phyloP scores from a whole-genome alignment of 2,888 invertebrate species.

The Coelopa pilipes region DNA sequence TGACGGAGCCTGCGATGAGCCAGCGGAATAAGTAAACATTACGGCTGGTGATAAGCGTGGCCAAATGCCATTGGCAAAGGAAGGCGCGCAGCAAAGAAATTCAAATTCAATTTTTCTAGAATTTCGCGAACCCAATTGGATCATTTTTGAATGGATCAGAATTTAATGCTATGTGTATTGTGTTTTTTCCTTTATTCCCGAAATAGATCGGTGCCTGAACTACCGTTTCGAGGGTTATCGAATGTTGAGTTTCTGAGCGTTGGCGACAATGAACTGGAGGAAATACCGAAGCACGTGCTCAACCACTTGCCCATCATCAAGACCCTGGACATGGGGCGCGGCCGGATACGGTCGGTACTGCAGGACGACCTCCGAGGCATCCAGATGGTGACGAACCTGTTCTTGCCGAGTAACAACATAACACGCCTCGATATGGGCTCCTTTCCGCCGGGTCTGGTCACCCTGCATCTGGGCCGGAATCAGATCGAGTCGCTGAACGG shows the following conservation, averaged over 20 bases:
- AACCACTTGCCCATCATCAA: slow-evolving; percentile 80
- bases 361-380: slow-evolving; percentile 81
- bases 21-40: not conserved
- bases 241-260: slow-evolving; percentile 81
- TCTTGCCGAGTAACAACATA: slow-evolving; percentile 81
- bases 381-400: slow-evolving; percentile 74
- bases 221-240: slow-evolving; percentile 80
- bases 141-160: no score
- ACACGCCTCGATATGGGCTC: slow-evolving; percentile 78
- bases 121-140: not conserved
- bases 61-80: not conserved
- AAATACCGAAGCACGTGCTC: slow-evolving; percentile 81
- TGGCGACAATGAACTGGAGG: slow-evolving; percentile 80
- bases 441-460: slow-evolving; percentile 75
- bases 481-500: slow-evolving; percentile 78
- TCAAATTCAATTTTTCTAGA: not conserved
- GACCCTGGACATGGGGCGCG: slow-evolving; percentile 84
- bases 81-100: not conserved
- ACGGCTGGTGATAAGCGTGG: not conserved
- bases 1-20: not conserved
- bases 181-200: slow-evolving; percentile 5
- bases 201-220: slow-evolving; percentile 76
- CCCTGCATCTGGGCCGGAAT: slow-evolving; percentile 81
- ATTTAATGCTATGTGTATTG: no score
- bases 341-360: slow-evolving; percentile 79